Conservation (phyloP, 2,113 vertebrate species). For the Siniperca chuatsi region DNA sequence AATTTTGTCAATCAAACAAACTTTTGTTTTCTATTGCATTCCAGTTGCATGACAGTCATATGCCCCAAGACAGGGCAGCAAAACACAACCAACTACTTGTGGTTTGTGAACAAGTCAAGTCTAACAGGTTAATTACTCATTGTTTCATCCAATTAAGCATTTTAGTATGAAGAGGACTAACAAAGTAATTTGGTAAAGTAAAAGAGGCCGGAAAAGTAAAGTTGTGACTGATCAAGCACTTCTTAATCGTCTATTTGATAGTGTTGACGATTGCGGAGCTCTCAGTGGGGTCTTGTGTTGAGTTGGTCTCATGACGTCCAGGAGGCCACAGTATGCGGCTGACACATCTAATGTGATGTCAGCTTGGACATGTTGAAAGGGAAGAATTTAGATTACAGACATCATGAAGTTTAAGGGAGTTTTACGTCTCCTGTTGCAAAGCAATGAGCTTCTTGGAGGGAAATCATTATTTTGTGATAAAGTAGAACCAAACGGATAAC, state of each 20-base stretch:
- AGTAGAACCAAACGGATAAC: not conserved
- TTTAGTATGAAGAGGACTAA: constrained; percentile 11
- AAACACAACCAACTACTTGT: not conserved
- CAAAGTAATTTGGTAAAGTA: constrained; percentile 26
- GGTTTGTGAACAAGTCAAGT: not conserved
- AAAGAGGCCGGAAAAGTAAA: not conserved
- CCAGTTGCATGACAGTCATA: constrained; percentile 7
- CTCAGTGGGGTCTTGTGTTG: constrained; percentile 38
- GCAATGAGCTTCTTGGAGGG: not conserved
- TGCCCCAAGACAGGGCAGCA: not conserved
- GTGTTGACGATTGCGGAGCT: constrained; percentile 26
- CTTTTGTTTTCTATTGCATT: not conserved
- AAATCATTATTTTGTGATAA: not conserved
- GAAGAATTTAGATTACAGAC: constrained; percentile 18
- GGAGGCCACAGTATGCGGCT: constrained; percentile 23
- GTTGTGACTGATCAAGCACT: constrained; percentile 4
- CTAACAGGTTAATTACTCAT: constrained; percentile 21
- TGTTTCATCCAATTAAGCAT: constrained; percentile 24
- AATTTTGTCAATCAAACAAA: constrained; percentile 17
- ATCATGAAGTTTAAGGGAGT: not conserved
- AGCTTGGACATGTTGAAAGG: constrained; percentile 8
- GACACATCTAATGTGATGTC: constrained; percentile 39
- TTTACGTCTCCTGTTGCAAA: not conserved
- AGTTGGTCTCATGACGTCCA: constrained; percentile 21
- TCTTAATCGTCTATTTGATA: not conserved